Percentiles rank a stretch among this genome's conserved stretches.
Evolutionary conservation across 2,888 invertebrate genomes (phyloP).

Genomic region (Pollenia amentaria): DNA sequence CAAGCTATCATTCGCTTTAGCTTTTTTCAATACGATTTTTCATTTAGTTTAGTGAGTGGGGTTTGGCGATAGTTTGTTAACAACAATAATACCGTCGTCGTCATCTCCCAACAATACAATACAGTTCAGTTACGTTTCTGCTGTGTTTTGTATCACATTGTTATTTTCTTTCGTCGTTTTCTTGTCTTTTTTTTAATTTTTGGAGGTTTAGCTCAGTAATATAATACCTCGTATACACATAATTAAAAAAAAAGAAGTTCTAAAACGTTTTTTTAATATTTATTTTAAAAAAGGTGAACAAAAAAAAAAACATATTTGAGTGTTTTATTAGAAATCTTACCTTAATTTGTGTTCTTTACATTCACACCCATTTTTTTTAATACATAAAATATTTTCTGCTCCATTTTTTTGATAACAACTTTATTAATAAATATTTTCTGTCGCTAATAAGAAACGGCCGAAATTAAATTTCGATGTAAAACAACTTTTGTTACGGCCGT

Average conservation of each 20-base stretch:
- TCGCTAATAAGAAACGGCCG: slow-evolving; percentile 14
- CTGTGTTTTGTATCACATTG: slow-evolving; percentile 71
- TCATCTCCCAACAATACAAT: slow-evolving; percentile 45
- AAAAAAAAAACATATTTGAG: slow-evolving; percentile 13
- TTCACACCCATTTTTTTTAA: slow-evolving; percentile 53
- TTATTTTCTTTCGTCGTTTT: slow-evolving; percentile 37
- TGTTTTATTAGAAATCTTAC: slow-evolving; percentile 35
- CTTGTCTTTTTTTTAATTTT: not conserved
- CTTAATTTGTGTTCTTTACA: slow-evolving; percentile 39
- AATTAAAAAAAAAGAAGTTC: slow-evolving; percentile 72
- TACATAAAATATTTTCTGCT: slow-evolving; percentile 16
- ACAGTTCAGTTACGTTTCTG: slow-evolving; percentile 75
- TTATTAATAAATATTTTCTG: slow-evolving; percentile 40
- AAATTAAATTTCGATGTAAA: slow-evolving; percentile 34
- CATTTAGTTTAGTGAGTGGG: slow-evolving; percentile 45
- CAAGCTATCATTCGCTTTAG: slow-evolving; percentile 42
- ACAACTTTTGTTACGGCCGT: slow-evolving; percentile 63
- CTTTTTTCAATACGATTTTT: slow-evolving; percentile 45
- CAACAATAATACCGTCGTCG: slow-evolving; percentile 41
- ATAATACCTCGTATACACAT: slow-evolving; percentile 16
- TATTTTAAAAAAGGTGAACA: slow-evolving; percentile 18
- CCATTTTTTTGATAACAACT: slow-evolving; percentile 33
- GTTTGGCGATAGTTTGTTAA: slow-evolving; percentile 56
- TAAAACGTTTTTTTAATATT: slow-evolving; percentile 71
- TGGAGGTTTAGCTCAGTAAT: slow-evolving; percentile 63